Conservation (phyloP, 2,113 vertebrate genomes). For the Limanda limanda region DNA sequence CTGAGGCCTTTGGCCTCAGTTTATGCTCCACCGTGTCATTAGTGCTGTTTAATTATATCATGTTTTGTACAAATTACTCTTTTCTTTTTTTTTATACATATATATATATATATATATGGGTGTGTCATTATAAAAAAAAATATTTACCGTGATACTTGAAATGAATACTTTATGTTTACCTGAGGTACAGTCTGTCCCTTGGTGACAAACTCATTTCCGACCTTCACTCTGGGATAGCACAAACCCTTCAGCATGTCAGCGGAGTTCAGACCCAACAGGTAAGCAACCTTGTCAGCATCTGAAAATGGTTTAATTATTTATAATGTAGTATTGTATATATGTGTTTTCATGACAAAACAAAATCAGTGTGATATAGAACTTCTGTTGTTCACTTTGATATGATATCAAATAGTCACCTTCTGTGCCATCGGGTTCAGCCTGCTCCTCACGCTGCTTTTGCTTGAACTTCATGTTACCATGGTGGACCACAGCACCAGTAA, state of each 20-base stretch:
- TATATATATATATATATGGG: no score
- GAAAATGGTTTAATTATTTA: not conserved
- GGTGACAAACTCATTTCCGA: conserved; percentile 13
- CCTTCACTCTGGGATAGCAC: conserved; percentile 37
- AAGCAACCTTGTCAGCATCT: conserved; percentile 74
- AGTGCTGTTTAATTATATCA: no score
- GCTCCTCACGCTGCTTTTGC: conserved; percentile 92
- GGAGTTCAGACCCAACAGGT: conserved; percentile 74
- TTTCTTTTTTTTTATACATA: no score
- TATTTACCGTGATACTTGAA: no score
- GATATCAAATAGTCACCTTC: conserved; percentile 57
- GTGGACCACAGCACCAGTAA: conserved; percentile 86
- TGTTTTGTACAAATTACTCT: no score
- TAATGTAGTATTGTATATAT: not conserved
- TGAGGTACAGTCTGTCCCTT: conserved; percentile 13
- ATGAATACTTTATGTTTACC: not conserved
- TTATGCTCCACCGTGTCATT: no score
- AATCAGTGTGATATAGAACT: not conserved
- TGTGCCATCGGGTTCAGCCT: conserved; percentile 83
- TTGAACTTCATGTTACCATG: conserved; percentile 92
- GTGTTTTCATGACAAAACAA: not conserved
- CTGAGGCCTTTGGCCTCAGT: no score
- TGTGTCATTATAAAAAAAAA: no score
- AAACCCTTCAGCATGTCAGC: conserved; percentile 77
- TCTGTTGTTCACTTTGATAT: not conserved